These are phyloP conservation scores for Uromys caudimaculatus DNA, from an alignment of 2,797 vertebrate genomes.

Conservation along the genomic window DNA sequence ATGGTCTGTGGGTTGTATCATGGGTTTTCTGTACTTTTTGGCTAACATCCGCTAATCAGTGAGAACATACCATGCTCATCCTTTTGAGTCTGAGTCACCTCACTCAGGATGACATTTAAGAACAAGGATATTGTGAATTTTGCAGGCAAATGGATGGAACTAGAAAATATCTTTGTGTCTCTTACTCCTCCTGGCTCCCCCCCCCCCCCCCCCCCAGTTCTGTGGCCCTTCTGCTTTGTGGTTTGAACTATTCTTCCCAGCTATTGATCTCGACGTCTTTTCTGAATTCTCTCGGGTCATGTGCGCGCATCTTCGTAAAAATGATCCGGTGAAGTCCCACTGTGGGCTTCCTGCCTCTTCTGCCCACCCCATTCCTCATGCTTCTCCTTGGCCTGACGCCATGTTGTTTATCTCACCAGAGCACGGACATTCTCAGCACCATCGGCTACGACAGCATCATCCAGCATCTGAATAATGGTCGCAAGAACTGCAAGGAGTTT, in stretches of 20 bases:
- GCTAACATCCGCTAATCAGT: not conserved
- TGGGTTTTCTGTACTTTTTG: not conserved
- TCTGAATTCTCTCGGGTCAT: not conserved
- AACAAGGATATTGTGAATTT: not conserved
- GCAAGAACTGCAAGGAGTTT: constrained; percentile 96
- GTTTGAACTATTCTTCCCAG: constrained; percentile 23
- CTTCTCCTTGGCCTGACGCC: not conserved
- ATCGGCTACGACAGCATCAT: constrained; percentile 93
- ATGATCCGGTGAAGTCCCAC: not conserved
- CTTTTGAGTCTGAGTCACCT: not conserved
- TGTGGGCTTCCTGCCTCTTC: not conserved
- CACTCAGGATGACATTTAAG: not conserved
- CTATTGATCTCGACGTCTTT: not conserved
- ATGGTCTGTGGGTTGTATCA: not conserved
- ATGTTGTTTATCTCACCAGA: constrained; percentile 86
- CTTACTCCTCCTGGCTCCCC: not conserved
- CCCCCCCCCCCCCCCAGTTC: constrained; percentile 34
- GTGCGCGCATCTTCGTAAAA: not conserved
- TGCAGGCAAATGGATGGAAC: not conserved
- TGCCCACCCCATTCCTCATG: fast-evolving
- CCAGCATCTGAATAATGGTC: constrained; percentile 95
- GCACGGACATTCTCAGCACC: constrained; percentile 91
- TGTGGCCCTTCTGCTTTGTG: not conserved
- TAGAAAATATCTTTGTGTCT: not conserved
- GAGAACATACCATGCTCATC: not conserved